Percentiles rank a stretch among this genome's conserved stretches.
phyloP scores from a whole-genome alignment of 2,113 vertebrate genomes.

The Sinocyclocheilus rhinocerous region DNA sequence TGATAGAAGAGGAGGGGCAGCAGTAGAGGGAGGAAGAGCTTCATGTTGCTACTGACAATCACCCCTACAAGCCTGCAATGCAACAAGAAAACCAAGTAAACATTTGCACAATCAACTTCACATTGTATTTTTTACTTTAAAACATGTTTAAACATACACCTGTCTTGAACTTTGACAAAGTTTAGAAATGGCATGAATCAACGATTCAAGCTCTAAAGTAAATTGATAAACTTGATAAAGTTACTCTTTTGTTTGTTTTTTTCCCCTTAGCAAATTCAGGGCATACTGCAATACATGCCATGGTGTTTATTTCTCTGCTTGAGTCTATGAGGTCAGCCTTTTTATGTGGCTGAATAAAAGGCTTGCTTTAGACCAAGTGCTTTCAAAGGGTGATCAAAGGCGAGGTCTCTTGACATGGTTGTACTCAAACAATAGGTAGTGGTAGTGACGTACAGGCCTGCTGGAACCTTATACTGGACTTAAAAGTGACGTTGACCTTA shows the following conservation, averaged over 20 bases:
- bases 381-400: slow-evolving; percentile 60
- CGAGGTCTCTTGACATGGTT: slow-evolving; percentile 50
- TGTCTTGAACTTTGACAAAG: background rate
- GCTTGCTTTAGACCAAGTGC: slow-evolving; percentile 52
- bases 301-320: background rate
- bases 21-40: slow-evolving; percentile 61
- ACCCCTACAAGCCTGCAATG: slow-evolving; percentile 60
- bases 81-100: slow-evolving; percentile 28
- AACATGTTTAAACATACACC: background rate
- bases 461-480: slow-evolving; percentile 32
- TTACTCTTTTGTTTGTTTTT: background rate
- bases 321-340: slow-evolving; percentile 22
- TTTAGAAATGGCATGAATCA: background rate
- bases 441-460: slow-evolving; percentile 42
- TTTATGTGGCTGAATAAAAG: slow-evolving; percentile 46
- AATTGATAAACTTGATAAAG: background rate
- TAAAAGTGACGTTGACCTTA: background rate
- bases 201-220: background rate
- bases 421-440: slow-evolving; percentile 56
- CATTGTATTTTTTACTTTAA: background rate
- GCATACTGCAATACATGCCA: background rate
- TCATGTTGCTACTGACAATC: slow-evolving; percentile 67
- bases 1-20: slow-evolving; percentile 62
- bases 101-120: slow-evolving; percentile 25
- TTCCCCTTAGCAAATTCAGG: background rate